Evolutionary conservation across 2,113 vertebrate genomes (phyloP).

Genomic region (Pontoporia blainvillei): DNA sequence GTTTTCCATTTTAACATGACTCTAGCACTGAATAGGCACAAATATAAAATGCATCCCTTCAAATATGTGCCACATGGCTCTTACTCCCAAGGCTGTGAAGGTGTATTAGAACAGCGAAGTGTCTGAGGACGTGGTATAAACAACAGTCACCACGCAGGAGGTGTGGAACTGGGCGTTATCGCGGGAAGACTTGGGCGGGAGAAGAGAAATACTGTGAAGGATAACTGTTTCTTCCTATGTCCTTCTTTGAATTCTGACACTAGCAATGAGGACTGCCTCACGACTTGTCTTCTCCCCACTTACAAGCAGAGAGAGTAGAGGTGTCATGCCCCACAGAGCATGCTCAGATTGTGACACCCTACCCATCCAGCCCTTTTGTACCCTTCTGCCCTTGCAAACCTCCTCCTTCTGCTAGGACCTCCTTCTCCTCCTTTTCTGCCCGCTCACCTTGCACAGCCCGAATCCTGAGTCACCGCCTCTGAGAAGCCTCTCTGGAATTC

Average conservation of each 20-base stretch:
- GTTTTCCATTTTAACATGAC: neutral
- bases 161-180: fast-evolving
- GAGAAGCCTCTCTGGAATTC: neutral
- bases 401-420: neutral
- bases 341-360: neutral
- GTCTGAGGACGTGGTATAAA: neutral
- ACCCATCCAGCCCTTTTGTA: too few relatives aligned
- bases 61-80: fast-evolving
- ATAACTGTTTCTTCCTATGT: neutral
- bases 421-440: neutral
- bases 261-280: neutral
- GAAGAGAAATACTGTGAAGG: neutral
- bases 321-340: neutral
- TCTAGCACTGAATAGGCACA: neutral
- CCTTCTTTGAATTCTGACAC: neutral
- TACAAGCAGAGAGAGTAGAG: neutral
- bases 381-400: neutral
- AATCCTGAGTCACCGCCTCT: neutral
- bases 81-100: neutral
- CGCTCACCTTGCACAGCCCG: neutral
- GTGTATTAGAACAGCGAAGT: fast-evolving
- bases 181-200: neutral
- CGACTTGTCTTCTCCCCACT: neutral
- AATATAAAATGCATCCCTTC: neutral
- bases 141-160: neutral